phyloP scores from a whole-genome alignment of 2,888 invertebrate genomes.

The Tromatobia lineatoria region DNA sequence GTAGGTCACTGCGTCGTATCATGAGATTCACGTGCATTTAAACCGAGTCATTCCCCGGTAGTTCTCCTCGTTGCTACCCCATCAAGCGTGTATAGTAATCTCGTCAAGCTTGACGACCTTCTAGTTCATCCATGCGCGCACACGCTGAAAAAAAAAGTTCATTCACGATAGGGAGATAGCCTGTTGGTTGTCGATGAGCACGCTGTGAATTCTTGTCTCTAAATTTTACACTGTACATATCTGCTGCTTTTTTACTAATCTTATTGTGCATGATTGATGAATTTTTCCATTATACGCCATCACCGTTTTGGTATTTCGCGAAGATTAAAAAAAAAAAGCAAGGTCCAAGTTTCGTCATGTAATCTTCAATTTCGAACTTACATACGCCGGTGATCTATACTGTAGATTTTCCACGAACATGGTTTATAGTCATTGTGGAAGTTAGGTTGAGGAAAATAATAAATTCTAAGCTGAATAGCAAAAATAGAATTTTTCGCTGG shows the following conservation, averaged over 20 bases:
- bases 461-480: background rate
- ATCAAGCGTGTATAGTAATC: conserved; percentile 6
- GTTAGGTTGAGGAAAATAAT: background rate
- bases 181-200: background rate
- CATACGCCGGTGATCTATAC: background rate
- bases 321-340: background rate
- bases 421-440: background rate
- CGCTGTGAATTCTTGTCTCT: background rate
- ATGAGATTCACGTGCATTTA: conserved; percentile 12
- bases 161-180: conserved; percentile 20
- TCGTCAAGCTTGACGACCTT: conserved; percentile 1
- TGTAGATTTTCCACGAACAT: too few relatives aligned
- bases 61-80: background rate
- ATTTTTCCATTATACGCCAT: background rate
- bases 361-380: background rate
- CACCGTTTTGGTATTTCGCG: background rate
- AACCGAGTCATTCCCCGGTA: conserved; percentile 12
- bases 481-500: background rate
- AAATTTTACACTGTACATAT: background rate
- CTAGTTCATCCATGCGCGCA: background rate
- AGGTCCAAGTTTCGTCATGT: background rate
- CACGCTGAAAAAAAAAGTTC: conserved; percentile 9
- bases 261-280: background rate
- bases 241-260: background rate
- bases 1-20: conserved; percentile 16